Base-by-base conservation (phyloP, 2,797 vertebrate genomes). In the Typhlichthys subterraneus region DNA sequence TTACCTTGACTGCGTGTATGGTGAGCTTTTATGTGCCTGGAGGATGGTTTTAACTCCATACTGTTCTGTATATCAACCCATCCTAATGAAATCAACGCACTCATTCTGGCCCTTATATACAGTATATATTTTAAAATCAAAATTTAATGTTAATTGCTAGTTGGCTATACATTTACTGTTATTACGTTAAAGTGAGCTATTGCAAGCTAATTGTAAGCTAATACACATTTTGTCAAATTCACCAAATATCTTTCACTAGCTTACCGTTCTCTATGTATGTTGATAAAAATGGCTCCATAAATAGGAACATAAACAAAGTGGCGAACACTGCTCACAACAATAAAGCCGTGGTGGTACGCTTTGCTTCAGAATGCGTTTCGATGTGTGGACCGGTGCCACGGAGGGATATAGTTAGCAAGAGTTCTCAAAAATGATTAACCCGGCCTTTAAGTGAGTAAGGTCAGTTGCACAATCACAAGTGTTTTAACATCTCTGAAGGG, bases 181-280 rank as follows among this genome's bases (percentile, higher is more conserved):
- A 69, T 79, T 54, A 68, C 71, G 60, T 67, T 82, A 78, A 12
- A 38, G 47, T 73, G 59, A 82, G 79, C 80, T 70, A 81, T 84
- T 65, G 5, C 15, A 63, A 63, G 70, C 23, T 75, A 63, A 77
- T 67, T 63, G n/a, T 61, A 53, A 63, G 42, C 47, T 23, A 23
- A 23, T 23, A 23, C 23, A 23, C 23, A 23, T 23, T 23, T 23
- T 23, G 23, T 23, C 23, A 23, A 23, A 23, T 23, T 23, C 23
- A 23, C 23, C 23, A 23, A 23, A 23, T 23, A 4, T 23, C 2
- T 23, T 23, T 23, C 3, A 3, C 23, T 23, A 23, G 3, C 23
- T 23, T 23, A 23, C 19, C 19, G 3, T 23, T 23, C 19, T 23
- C 3, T 23, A 3, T 23, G 3, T 23, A 2, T 23, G 23, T 23